These are phyloP conservation scores for Drosophila triauraria DNA, from an alignment of 1,140 invertebrate species.

Conservation along the genomic window DNA sequence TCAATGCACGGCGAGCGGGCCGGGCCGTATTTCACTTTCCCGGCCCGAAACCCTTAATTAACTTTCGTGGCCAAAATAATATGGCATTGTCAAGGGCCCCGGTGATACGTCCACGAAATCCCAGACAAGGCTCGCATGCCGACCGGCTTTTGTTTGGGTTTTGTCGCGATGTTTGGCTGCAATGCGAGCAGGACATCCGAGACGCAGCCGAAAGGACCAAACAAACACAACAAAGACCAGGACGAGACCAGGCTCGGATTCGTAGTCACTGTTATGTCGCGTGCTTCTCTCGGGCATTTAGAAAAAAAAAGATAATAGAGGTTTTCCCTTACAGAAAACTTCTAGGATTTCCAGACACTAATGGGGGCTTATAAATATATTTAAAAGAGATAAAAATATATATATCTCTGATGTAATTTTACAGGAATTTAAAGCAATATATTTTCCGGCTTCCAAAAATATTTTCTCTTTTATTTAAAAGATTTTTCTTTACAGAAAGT, in stretches of 20 bases:
- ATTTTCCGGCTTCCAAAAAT: no score
- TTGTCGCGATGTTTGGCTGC: slow-evolving; percentile 45
- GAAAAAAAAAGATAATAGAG: neutral
- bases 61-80: slow-evolving; percentile 60
- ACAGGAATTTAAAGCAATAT: neutral
- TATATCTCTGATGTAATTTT: no score
- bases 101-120: slow-evolving; percentile 36
- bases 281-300: slow-evolving; percentile 10
- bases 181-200: slow-evolving; percentile 59
- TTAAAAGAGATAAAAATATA: no score
- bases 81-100: slow-evolving; percentile 29
- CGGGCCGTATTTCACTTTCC: slow-evolving; percentile 43
- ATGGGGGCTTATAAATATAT: neutral
- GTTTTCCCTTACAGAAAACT: neutral
- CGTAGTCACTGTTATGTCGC: slow-evolving; percentile 38
- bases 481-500: no score
- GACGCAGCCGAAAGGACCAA: slow-evolving; percentile 43
- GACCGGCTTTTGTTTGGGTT: slow-evolving; percentile 21
- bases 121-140: slow-evolving; percentile 15
- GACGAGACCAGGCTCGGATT: neutral
- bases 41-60: slow-evolving; percentile 75
- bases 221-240: slow-evolving; percentile 31
- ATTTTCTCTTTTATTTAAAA: neutral
- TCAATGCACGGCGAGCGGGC: slow-evolving; percentile 38
- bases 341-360: neutral